phyloP scores from a whole-genome alignment of 2,113 vertebrate genomes.

The Pogonocichla stellata region DNA sequence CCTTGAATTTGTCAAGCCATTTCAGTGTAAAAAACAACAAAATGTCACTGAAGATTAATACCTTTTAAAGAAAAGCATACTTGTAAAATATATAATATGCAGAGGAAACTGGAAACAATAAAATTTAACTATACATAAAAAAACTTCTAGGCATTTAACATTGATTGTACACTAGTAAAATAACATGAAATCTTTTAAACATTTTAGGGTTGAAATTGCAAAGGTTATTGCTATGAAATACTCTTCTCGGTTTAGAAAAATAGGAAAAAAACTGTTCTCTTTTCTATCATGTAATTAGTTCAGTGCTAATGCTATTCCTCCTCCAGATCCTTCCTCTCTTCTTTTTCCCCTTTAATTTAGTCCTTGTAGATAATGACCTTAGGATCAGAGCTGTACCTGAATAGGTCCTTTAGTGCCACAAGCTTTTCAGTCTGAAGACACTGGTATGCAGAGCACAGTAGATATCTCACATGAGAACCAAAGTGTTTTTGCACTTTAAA shows the following conservation, averaged over 20 bases:
- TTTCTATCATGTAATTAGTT: background rate
- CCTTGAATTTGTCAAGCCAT: background rate
- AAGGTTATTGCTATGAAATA: background rate
- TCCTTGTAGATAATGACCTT: background rate
- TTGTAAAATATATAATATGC: background rate
- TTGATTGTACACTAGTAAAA: background rate
- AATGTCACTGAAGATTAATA: background rate
- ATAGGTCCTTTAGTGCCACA: background rate
- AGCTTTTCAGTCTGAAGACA: background rate
- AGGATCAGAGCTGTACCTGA: background rate
- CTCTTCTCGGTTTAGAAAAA: background rate
- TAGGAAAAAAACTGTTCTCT: background rate
- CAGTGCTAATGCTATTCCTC: background rate
- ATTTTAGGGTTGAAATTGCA: background rate
- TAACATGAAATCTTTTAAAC: background rate
- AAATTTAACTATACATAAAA: background rate
- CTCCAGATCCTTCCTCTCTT: background rate
- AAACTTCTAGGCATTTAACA: background rate
- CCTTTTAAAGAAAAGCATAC: background rate
- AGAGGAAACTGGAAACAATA: background rate
- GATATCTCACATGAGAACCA: background rate
- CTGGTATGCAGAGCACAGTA: background rate
- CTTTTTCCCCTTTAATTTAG: background rate
- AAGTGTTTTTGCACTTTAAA: background rate
- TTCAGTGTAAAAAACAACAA: background rate